A percentile compares a stretch with the other conserved stretches of the same genome.
Evolutionary conservation across 2,888 invertebrate genomes (phyloP).

Genomic region (Drosophila cracens): DNA sequence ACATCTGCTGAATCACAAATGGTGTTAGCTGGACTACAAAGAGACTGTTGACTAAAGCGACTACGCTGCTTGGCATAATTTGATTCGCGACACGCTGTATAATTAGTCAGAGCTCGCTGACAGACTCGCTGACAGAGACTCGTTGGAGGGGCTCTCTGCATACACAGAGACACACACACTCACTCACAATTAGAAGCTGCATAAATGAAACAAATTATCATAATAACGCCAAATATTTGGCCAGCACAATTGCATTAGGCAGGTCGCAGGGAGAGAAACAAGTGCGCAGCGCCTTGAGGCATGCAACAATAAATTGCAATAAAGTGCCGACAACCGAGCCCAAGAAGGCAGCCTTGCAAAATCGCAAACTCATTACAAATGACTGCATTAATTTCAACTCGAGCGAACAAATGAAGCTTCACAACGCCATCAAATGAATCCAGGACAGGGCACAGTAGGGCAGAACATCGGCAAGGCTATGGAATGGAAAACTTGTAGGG

Average conservation of each 20-base stretch:
- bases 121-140: slow-evolving; percentile 6
- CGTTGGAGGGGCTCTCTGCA: slow-evolving; percentile 24
- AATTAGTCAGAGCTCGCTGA: slow-evolving; percentile 43
- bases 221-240: slow-evolving; percentile 64
- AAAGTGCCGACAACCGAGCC: slow-evolving; percentile 46
- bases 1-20: slow-evolving; percentile 33
- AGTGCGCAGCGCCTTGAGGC: slow-evolving; percentile 36
- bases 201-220: slow-evolving; percentile 70
- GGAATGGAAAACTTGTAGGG: neutral
- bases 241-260: slow-evolving; percentile 43
- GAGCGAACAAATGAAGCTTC: slow-evolving; percentile 67
- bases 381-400: slow-evolving; percentile 80
- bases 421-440: slow-evolving; percentile 43
- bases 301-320: slow-evolving; percentile 72
- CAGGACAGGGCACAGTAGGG: slow-evolving; percentile 1
- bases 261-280: slow-evolving; percentile 20
- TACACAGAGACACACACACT: slow-evolving; percentile 24
- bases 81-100: slow-evolving; percentile 39
- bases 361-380: slow-evolving; percentile 79
- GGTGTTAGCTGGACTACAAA: slow-evolving; percentile 9
- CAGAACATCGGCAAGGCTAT: slow-evolving; percentile 1
- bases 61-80: slow-evolving; percentile 64
- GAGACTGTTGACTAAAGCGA: slow-evolving; percentile 19
- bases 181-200: slow-evolving; percentile 61
- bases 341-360: slow-evolving; percentile 30